Percentiles rank a stretch among this genome's conserved stretches.
Conservation (phyloP, 2,888 invertebrate species). For the Ptychoptera contaminata region DNA sequence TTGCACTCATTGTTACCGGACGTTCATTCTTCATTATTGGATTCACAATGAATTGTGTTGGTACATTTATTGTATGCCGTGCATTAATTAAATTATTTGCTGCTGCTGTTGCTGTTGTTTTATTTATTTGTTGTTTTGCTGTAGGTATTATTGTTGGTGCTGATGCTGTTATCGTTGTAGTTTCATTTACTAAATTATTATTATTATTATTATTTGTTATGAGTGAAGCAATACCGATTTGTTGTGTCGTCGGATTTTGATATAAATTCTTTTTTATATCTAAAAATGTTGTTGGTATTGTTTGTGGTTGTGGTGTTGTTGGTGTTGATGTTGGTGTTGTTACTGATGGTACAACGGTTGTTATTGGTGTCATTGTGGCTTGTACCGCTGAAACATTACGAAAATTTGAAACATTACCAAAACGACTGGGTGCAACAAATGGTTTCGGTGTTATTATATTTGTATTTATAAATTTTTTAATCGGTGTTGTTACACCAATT, state of each 20-base stretch:
- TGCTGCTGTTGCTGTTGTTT: too few relatives aligned
- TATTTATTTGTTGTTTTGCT: too few relatives aligned
- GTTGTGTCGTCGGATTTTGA: constrained; percentile 9
- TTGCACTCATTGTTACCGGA: neutral
- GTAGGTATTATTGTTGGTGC: constrained; percentile 4
- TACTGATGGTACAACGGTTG: neutral
- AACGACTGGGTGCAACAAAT: constrained; percentile 8
- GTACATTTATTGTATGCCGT: constrained; percentile 8
- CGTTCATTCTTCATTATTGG: neutral
- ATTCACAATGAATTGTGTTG: constrained; percentile 6
- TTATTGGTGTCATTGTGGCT: constrained; percentile 1
- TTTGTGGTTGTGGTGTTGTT: constrained; percentile 10
- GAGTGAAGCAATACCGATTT: constrained; percentile 10
- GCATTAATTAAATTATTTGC: constrained; percentile 9
- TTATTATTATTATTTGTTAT: constrained; percentile 8
- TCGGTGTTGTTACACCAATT: neutral
- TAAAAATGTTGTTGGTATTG: constrained; percentile 3
- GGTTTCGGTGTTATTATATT: constrained; percentile 10
- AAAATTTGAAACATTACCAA: constrained; percentile 6
- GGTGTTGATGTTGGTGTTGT: constrained; percentile 10
- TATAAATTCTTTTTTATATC: neutral
- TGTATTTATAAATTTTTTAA: neutral
- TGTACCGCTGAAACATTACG: constrained; percentile 5
- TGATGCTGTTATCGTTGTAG: constrained; percentile 6
- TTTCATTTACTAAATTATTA: constrained; percentile 4